Evolutionary conservation across 2,888 invertebrate genomes (phyloP), one percentile per base, ranked within the genome.

Genomic region (Parthenolecanium corni): DNA sequence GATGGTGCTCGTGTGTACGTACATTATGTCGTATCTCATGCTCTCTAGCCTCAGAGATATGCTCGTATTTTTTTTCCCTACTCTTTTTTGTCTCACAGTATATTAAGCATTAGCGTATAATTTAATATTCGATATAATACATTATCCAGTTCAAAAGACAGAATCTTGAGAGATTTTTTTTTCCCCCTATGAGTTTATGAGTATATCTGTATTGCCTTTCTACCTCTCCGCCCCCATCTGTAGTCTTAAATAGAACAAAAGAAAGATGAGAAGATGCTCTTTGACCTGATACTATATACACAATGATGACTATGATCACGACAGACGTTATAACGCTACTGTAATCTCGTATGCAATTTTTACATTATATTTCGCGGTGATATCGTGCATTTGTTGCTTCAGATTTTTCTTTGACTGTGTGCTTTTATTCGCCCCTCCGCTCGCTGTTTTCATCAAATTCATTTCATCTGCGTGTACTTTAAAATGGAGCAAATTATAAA

Each of bases 201-300:
- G 18, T 44, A n/a, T 44, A n/a, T 44, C n/a, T 44, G 20, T 44
- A n/a, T 44, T 14, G n/a, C 14, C 3, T 23, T 23, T 49, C 14
- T 49, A 9, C 14, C 23, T 23, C 21, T 23, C n/a, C n/a, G n/a
- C n/a, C n/a, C n/a, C n/a, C n/a, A n/a, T n/a, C 36, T 49, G 47
- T 21, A 31, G 21, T 54, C 38, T 44, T 42, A 57, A 57, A 57
- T 57, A 44, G 56, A 61, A 49, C 40, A 61, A 49, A 61, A 61
- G 58, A 61, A 61, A 61, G 58, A 61, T 61, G 58, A 49, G 58
- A 61, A 61, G 51, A 61, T 61, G 58, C 58, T 61, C 58, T 61
- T 61, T 61, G 58, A 61, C 58, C 58, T 49, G 51, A 49, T 61
- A 61, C 46, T 49, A 49, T 61, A 21, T 49, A 61, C 51, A 23